Evolutionary conservation across 1,140 invertebrate genomes (phyloP), one percentile per base, ranked within the genome.

Genomic region (Oreohelix idahoensis): DNA sequence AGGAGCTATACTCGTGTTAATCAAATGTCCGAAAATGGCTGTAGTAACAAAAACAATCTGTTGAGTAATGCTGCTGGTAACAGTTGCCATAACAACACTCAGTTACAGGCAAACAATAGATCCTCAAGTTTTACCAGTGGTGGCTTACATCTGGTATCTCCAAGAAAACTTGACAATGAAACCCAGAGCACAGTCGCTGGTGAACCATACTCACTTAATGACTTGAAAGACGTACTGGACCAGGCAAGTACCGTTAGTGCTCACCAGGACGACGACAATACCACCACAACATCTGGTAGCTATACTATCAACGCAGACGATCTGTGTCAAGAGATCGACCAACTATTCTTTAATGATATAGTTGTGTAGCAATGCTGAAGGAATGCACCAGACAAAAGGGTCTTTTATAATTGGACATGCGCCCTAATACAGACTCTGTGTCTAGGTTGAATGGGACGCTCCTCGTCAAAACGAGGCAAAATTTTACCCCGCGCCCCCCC

Each of bases 261-360:
- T 83, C 17, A 80, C 84, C 79, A 87, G 42, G 87, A 90, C 70
- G 88, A 89, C 36, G 87, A 86, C 75, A 83, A 84, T 42, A 89
- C 87, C 69, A 90, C 87, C 10, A 91, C 90, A 69, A 91, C 89
- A 0, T 91, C 89, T 0, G 89, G 89, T 39, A 90, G 89, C 78
- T 90, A 90, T 81, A 91, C 89, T 13, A 90, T 91, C 70, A 90
- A 91, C 85, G 89, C 90, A 0, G 90, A 91, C 45, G 90, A 91
- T 70, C 85, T 91, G 77, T 88, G 88, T 51, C 86, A 90, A 81
- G 89, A 91, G 81, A 91, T 91, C 76, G 88, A 91, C 79, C 84
- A 91, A 76, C 84, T 91, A 26, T 91, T 91, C 85, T 91, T 91
- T 84, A 89, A 89, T 36, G 90, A 91, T 83, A 86, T 90, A 26